Evolutionary conservation across 2,888 invertebrate genomes (phyloP), one percentile per base, ranked within the genome.

Genomic region (Polietes domitor): DNA sequence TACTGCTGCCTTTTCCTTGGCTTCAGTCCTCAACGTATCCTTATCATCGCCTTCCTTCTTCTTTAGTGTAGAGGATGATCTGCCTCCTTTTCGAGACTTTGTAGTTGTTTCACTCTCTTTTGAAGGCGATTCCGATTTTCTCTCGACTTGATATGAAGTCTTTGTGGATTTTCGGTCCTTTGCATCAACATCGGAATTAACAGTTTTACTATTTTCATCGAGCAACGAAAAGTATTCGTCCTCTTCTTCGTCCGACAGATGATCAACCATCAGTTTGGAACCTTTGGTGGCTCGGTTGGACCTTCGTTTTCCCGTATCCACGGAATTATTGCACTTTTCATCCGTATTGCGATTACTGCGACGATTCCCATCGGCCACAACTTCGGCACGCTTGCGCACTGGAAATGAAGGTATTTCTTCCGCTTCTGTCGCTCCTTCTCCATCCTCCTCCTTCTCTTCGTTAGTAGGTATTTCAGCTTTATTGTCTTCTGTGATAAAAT

Each of bases 321-420:
- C 77, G 12, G 83, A 80, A 80, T 86, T 89, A 83, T 86, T 88
- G 82, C 87, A 80, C 79, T 87, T 88, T 89, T 88, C 85, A 89
- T 91, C 89, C 5, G 68, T n/a, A 24, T 83, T 82, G 50, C 83
- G 79, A 93, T 94, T 88, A 6, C 88, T 89, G 9, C 90, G 89
- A 26, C 92, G 88, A 85, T 91, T 92, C 2, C 91, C 91, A 41
- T 91, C 91, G 1, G 92, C 86, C 55, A 89, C 86, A 65, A 91
- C 88, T 80, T 94, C 94, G 2, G 94, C 94, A 53, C 93, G 90
- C 88, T 94, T 94, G 37, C 94, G 90, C 1, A 94, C 94, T n/a
- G 94, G 94, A 87, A 93, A 94, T 24, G 93, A 92, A 58, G 71
- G 84, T 55, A 76, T 77, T 12, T 82, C 92, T 91, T 87, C 79